phyloP scores from a whole-genome alignment of 1,140 invertebrate genomes.

The Ganaspis sp. region DNA sequence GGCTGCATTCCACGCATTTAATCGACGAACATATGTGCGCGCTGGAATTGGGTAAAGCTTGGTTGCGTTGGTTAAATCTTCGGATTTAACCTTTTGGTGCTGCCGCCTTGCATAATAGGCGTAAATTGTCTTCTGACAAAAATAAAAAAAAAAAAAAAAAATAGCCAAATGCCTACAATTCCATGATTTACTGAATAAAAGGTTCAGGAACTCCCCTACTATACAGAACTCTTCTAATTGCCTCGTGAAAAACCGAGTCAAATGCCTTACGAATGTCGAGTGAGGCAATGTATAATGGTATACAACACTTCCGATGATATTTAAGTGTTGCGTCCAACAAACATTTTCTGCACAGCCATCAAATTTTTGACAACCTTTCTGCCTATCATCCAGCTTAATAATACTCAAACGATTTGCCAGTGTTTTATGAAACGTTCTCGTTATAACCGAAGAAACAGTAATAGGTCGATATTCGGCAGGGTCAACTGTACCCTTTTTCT shows the following conservation, averaged over 20 bases:
- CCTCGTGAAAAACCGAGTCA: slow-evolving; percentile 25
- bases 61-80: too few species aligned
- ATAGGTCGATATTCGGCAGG: slow-evolving; percentile 27
- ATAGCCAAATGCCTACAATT: too few species aligned
- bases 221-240: too few species aligned
- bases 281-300: slow-evolving; percentile 30
- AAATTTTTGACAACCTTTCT: slow-evolving; percentile 20
- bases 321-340: slow-evolving; percentile 24
- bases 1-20: too few species aligned
- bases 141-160: too few species aligned
- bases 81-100: too few species aligned
- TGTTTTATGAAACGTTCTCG: not conserved
- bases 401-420: not conserved
- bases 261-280: slow-evolving; percentile 41
- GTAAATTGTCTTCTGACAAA: too few species aligned
- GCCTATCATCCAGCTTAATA: slow-evolving; percentile 27
- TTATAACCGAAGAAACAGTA: not conserved
- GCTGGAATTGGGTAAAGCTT: too few species aligned
- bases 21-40: too few species aligned
- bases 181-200: too few species aligned
- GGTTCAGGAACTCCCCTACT: too few species aligned
- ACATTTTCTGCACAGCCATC: slow-evolving; percentile 40
- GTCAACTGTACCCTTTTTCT: not conserved
- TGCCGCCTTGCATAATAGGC: too few species aligned
- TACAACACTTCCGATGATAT: not conserved